Evolutionary conservation across 2,888 invertebrate species (phyloP).

Genomic region (Cremastinae sp.): DNA sequence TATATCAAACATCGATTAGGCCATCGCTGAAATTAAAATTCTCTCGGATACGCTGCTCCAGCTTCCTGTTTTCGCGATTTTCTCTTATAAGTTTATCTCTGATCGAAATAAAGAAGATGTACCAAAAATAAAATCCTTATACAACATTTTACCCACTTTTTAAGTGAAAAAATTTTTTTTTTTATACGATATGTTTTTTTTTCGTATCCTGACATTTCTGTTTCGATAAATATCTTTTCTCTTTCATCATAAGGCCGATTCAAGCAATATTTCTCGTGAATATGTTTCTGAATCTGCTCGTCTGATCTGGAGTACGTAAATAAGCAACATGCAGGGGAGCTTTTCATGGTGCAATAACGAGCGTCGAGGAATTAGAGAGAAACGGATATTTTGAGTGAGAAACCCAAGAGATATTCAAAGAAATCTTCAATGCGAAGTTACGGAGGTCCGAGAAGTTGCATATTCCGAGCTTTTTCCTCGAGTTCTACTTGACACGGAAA

Average conservation of each 20-base stretch:
- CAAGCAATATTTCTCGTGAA: constrained; percentile 36
- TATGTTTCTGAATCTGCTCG: constrained; percentile 25
- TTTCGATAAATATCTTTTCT: background rate
- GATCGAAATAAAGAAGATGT: background rate
- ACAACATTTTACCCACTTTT: background rate
- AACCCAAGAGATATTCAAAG: constrained; percentile 29
- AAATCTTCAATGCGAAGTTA: constrained; percentile 41
- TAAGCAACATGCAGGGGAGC: constrained; percentile 27
- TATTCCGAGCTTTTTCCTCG: constrained; percentile 36
- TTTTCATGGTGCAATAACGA: constrained; percentile 46
- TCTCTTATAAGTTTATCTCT: background rate
- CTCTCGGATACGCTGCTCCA: constrained; percentile 13
- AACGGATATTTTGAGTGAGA: background rate
- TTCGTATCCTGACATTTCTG: background rate
- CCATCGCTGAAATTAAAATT: constrained; percentile 11
- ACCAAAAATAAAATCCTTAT: no score
- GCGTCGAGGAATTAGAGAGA: constrained; percentile 14
- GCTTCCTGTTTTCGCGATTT: constrained; percentile 9
- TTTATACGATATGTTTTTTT: background rate
- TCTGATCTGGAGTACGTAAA: constrained; percentile 15
- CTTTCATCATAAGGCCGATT: constrained; percentile 4
- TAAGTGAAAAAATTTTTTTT: background rate
- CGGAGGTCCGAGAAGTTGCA: constrained; percentile 35
- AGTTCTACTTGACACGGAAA: constrained; percentile 19
- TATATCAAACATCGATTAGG: constrained; percentile 27